Evolutionary conservation across 2,888 invertebrate genomes (phyloP), one percentile per base, ranked within the genome.

Genomic region (Aphidoletes aphidimyza): DNA sequence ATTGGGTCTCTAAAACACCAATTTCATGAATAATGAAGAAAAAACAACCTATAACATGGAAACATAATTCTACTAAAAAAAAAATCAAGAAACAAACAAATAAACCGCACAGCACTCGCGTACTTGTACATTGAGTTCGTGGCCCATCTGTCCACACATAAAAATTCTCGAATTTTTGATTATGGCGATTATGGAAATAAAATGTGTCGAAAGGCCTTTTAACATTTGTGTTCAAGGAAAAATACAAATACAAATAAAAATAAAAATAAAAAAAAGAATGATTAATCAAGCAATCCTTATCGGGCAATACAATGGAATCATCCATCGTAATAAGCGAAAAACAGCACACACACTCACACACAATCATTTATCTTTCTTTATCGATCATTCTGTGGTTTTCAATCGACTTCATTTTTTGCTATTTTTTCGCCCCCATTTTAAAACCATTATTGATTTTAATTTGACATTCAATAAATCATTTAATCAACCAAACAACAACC

Each of bases 201-300:
- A 8, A 30, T 30, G 30, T 2, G n/a, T n/a, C n/a, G 2, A 69
- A 69, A 69, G 34, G 69, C 69, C 69, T 30, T 30, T 14, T 30
- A 22, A 54, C 69, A 69, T 30, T 69, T 69, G 69, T 30, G 26
- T 26, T 69, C 69, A 69, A 69, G 69, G 69, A 69, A 69, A 69
- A 19, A 8, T 69, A 30, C 14, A 34, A 69, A n/a, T n/a, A n/a
- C n/a, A 69, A 69, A 69, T 26, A 69, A 69, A 30, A 69, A 30
- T 30, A 30, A 34, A 54, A 6, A 54, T 54, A 22, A 14, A 22
- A 22, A 54, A 54, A 54, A 2, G 39, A 1, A 5, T n/a, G 22
- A 14, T 54, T 3, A 22, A 22, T 22, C 47, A 54, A 22, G 54
- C n/a, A n/a, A n/a, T 54, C 54, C 54, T 54, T 54, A 54, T 54